A percentile compares a stretch with the other conserved stretches of the same genome.
Conservation (phyloP, 2,113 vertebrate genomes). For the Atrichornis clamosus region DNA sequence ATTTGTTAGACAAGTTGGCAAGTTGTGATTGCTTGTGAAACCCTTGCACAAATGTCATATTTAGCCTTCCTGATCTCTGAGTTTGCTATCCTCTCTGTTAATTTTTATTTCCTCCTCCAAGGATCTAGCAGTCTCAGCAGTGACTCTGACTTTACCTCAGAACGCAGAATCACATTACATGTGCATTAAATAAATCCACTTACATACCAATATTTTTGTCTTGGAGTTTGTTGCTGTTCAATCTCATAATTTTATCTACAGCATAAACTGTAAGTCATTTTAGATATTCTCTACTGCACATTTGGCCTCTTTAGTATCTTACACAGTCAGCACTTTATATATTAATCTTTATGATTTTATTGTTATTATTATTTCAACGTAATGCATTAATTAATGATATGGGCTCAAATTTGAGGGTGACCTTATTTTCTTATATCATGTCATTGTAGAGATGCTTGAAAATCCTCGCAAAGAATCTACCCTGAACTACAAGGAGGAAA, state of each 20-base stretch:
- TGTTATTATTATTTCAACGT: neutral
- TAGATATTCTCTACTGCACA: neutral
- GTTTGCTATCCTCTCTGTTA: neutral
- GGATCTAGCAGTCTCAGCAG: neutral
- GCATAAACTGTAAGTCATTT: neutral
- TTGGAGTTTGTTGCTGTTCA: neutral
- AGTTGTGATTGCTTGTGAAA: neutral
- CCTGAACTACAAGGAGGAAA: neutral
- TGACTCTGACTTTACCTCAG: neutral
- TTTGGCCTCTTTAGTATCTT: neutral
- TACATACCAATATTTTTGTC: neutral
- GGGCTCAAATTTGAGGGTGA: neutral
- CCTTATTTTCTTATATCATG: neutral
- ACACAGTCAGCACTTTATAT: neutral
- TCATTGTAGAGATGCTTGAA: neutral
- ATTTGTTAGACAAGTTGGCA: neutral
- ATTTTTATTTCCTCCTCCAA: neutral
- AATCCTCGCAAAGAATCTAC: neutral
- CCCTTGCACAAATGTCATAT: neutral
- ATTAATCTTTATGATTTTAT: neutral
- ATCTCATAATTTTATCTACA: neutral
- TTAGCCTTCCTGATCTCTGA: neutral
- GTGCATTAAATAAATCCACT: neutral
- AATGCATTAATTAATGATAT: neutral
- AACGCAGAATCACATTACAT: neutral